Evolutionary conservation across 2,888 invertebrate species (phyloP), one percentile per base, ranked within the genome.

Genomic region (Athalia cordata): DNA sequence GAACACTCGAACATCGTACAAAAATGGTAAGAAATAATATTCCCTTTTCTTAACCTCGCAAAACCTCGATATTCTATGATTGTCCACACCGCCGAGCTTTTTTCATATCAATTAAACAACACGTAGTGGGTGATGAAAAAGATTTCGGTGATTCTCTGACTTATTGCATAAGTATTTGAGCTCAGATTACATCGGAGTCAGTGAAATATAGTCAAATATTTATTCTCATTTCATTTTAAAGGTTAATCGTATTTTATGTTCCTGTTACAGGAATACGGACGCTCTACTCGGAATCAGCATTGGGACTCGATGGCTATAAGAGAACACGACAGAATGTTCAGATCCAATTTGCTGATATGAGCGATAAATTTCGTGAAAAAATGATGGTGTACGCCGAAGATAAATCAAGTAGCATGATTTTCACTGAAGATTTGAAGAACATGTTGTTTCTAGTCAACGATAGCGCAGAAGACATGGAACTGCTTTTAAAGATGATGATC

Each of bases 351-450:
- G 82, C 89, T 2, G 92, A 92, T 85, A 92, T 94, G 81, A 86
- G 91, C 50, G 94, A 94, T 0, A 94, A 93, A 81, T 96, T 96
- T 87, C 92, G 92, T 79, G 83, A 87, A 0, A 95, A 96, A 90
- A 96, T 97, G 95, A 88, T 85, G 9, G 93, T 94, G 76, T 94
- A 93, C 87, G 90, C 93, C 0, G 83, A 89, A 3, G 91, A 92
- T 13, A 89, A 92, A 0, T 88, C 91, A 0, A 82, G 88, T 0
- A 92, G 92, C 80, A 93, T 96, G 93, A 93, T 97, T 81, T 97
- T 96, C 85, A 96, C 96, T 5, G 96, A 96, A 90, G 97, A 97
- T 89, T 90, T 97, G 9, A 96, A 96, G 88, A 95, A 95, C 87
- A 95, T 96, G 93, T 87, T 95, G 4, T 94, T 96, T 86, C 88